These are phyloP conservation scores for Nasonia giraulti DNA, from an alignment of 1,140 invertebrate genomes.

Conservation along the genomic window DNA sequence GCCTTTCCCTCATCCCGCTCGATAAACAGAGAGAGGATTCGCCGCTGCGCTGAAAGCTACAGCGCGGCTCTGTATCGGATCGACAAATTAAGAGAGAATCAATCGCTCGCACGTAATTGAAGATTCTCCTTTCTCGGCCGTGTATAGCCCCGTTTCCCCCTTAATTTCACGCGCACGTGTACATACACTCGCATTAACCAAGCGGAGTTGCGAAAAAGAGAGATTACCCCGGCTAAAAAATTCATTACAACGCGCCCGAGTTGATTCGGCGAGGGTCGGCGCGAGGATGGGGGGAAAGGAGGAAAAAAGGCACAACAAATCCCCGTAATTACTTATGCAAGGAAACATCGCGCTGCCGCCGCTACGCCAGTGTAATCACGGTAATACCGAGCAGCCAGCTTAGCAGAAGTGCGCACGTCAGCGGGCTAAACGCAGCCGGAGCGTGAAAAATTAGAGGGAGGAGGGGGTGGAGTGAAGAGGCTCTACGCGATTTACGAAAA, in stretches of 20 bases:
- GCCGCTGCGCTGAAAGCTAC: not conserved
- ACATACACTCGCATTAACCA: not conserved
- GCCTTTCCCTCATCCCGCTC: not conserved
- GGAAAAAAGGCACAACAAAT: conserved; percentile 46
- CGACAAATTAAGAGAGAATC: conserved; percentile 34
- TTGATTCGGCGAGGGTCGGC: not conserved
- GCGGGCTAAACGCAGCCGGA: not conserved
- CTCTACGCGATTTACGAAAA: not conserved
- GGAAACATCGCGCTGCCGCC: not conserved
- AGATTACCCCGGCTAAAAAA: not conserved
- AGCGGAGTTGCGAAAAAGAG: not conserved
- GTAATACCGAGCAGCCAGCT: conserved; percentile 26
- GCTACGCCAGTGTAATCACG: conserved; percentile 18
- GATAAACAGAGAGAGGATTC: not conserved
- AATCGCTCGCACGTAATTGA: not conserved
- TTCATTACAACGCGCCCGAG: not conserved
- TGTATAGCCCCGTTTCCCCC: no score
- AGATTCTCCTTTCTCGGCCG: no score
- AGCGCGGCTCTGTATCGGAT: not conserved
- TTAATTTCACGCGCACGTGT: not conserved
- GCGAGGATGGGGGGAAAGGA: not conserved
- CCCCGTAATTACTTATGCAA: conserved; percentile 29
- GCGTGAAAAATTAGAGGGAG: conserved; percentile 6
- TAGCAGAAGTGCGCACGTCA: not conserved
- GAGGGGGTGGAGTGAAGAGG: not conserved